Percentiles rank a stretch among this genome's conserved stretches.
phyloP scores from a whole-genome alignment of 2,797 vertebrate species.

The Typhlichthys subterraneus region DNA sequence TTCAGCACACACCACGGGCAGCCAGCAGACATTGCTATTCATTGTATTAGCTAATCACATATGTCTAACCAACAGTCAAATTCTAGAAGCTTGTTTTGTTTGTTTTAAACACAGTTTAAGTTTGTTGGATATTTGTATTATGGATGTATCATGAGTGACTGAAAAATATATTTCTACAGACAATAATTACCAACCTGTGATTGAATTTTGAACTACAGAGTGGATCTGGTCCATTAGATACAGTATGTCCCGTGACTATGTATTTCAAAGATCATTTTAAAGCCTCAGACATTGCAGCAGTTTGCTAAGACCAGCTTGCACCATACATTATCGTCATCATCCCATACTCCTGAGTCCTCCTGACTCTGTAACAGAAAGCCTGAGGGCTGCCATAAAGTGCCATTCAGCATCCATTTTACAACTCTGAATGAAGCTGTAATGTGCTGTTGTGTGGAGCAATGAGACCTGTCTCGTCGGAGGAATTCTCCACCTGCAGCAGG shows the following conservation, averaged over 20 bases:
- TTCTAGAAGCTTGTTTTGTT: too few species aligned
- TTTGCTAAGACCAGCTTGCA: neutral
- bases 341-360: neutral
- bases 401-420: constrained; percentile 7
- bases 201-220: too few species aligned
- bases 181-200: too few species aligned
- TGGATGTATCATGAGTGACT: too few species aligned
- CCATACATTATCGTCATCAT: constrained; percentile 1
- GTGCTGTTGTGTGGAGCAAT: neutral
- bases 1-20: too few species aligned
- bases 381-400: constrained; percentile 5
- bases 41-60: too few species aligned
- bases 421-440: neutral
- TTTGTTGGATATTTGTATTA: too few species aligned
- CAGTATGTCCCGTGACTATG: neutral
- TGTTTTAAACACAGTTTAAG: too few species aligned
- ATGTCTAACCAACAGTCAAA: too few species aligned
- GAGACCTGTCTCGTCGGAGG: constrained; percentile 1
- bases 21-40: too few species aligned
- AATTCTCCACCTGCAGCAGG: neutral
- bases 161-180: too few species aligned
- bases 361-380: neutral
- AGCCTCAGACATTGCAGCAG: neutral
- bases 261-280: neutral
- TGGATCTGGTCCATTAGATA: too few species aligned